Base-by-base conservation (phyloP, 2,113 vertebrate species). In the Siniperca knerii region DNA sequence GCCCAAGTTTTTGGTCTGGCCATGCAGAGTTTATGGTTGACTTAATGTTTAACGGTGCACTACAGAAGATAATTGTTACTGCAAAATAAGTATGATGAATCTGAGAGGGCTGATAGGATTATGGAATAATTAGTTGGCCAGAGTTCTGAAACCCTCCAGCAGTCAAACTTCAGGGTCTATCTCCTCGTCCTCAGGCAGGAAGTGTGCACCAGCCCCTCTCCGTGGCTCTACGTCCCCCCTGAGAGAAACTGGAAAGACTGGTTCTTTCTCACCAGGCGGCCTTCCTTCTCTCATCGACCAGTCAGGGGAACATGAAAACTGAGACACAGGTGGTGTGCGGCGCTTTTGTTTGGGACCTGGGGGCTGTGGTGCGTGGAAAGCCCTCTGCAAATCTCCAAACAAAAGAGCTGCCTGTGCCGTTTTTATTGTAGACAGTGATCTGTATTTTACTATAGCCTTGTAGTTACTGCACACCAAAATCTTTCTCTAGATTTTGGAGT, bases 181-280 rank as follows among this genome's bases (percentile, higher is more conserved):
- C 37, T 57, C 60, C n/a, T 67, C 3, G 16, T 67, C 66, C 69
- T 40, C 16, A 48, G 40, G 60, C 54, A 55, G 58, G 71, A 77
- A 79, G 82, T 69, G 62, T 33, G 33, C 78, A 48, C 52, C 21
- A 33, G 52, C 21, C 23, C 61, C 79, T 57, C 70, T 60, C 62
- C 4, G 52, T 75, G 55, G 83, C 85, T 64, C 71, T 79, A 42
- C 93, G 4, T 0, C 55, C 83, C 35, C 75, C 21, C 54, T 15
- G 62, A 65, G 71, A 79, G 29, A 82, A 96, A 92, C 87, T 93
- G 91, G 95, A 94, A 94, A 89, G 72, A 91, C 94, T 83, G 85
- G 82, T 94, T 96, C 68, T 75, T n/a, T 84, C 79, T 68, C 58
- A 64, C 61, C n/a, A 4, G 70, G 78, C 76, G 1, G 72, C 82